These are phyloP conservation scores for Actinemys pallida DNA, from an alignment of 2,113 vertebrate species.

Conservation along the genomic window DNA sequence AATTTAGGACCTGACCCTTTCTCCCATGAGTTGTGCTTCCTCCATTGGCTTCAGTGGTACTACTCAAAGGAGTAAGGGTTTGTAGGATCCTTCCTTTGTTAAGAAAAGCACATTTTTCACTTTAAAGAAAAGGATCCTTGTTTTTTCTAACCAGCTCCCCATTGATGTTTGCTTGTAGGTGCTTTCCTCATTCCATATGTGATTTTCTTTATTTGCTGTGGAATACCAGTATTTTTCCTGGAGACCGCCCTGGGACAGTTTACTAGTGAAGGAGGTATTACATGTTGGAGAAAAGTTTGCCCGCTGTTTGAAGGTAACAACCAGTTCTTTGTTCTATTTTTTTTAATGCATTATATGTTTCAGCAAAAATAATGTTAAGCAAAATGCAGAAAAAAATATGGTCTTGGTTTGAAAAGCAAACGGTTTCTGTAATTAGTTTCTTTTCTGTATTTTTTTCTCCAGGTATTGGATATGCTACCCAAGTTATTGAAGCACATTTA, in stretches of 20 bases:
- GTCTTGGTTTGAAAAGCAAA: not conserved
- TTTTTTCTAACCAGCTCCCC: not conserved
- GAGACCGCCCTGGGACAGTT: constrained; percentile 98
- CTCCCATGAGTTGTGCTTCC: not conserved
- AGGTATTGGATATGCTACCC: constrained; percentile 98
- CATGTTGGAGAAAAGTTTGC: constrained; percentile 97
- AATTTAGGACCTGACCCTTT: not conserved
- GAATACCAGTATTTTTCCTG: constrained; percentile 98
- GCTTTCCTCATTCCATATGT: constrained; percentile 98
- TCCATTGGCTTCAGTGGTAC: not conserved
- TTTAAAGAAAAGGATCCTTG: not conserved
- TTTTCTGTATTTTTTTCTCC: not conserved
- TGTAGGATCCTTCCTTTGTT: not conserved
- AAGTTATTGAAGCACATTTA: constrained; percentile 96
- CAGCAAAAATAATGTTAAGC: not conserved
- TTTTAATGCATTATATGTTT: not conserved
- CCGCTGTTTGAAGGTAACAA: constrained; percentile 95
- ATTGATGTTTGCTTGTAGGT: constrained; percentile 79
- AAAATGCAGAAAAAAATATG: not conserved
- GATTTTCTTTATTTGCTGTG: constrained; percentile 97
- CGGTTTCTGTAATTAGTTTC: not conserved
- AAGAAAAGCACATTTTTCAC: not conserved
- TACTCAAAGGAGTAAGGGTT: not conserved
- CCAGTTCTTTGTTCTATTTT: not conserved
- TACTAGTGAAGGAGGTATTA: constrained; percentile 98